These are phyloP conservation scores for Rana temporaria DNA, from an alignment of 2,113 vertebrate species.

Conservation along the genomic window DNA sequence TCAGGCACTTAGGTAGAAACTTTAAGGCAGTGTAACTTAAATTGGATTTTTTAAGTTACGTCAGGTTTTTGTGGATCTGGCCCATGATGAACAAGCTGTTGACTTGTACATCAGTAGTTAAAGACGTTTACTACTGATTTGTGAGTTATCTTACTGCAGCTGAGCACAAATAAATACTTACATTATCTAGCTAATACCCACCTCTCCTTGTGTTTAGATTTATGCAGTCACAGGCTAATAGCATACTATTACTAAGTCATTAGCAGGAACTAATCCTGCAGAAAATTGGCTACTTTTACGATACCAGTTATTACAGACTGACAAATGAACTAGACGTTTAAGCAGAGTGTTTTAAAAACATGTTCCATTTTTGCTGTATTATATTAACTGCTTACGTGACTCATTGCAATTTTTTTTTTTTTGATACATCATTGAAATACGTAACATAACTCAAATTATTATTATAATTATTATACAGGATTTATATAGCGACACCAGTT, in stretches of 20 bases:
- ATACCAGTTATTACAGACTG: conserved; percentile 24
- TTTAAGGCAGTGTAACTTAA: too few relatives aligned
- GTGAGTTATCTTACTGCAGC: conserved; percentile 9
- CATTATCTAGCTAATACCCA: conserved; percentile 5
- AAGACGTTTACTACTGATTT: neutral
- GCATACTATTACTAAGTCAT: conserved; percentile 36
- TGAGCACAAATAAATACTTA: conserved; percentile 8
- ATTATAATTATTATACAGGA: too few relatives aligned
- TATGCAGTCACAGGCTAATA: conserved; percentile 22
- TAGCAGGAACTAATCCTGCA: conserved; percentile 8
- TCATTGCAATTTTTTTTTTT: neutral
- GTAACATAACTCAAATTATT: neutral
- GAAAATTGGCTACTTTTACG: neutral
- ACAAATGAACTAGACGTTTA: neutral
- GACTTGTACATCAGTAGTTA: neutral
- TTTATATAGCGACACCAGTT: too few relatives aligned
- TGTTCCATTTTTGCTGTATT: neutral
- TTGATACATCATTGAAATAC: neutral
- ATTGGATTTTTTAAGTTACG: too few relatives aligned
- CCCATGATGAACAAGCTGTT: too few relatives aligned
- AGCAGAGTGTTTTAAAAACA: neutral
- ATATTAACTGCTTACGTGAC: neutral
- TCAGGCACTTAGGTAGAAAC: too few relatives aligned
- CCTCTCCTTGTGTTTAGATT: conserved; percentile 36
- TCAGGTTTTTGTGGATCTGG: too few relatives aligned